Percentiles rank a stretch among this genome's conserved stretches.
phyloP scores from a whole-genome alignment of 1,140 invertebrate genomes.

The Halesus radiatus region DNA sequence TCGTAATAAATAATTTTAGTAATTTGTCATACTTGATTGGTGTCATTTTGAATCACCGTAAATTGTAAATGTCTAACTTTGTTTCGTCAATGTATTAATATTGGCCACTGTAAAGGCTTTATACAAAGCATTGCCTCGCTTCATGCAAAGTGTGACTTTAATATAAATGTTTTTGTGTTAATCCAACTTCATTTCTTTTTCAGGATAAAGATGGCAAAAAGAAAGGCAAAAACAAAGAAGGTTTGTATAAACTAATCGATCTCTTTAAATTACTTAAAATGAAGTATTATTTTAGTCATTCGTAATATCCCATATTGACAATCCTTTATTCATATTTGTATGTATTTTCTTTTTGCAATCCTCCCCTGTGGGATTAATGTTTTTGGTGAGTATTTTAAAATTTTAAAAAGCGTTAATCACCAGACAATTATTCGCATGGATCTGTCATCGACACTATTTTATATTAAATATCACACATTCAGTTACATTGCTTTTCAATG shows the following conservation, averaged over 20 bases:
- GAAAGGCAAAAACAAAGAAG: conserved; percentile 87
- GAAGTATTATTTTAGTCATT: not conserved
- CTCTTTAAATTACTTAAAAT: not conserved
- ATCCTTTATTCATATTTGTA: conserved; percentile 29
- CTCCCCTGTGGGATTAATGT: conserved; percentile 34
- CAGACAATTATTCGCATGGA: not conserved
- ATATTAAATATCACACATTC: not conserved
- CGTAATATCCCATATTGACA: not conserved
- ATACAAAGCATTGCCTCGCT: too few species aligned
- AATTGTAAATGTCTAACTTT: too few species aligned
- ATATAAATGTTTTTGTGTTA: conserved; percentile 42
- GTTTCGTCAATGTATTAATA: too few species aligned
- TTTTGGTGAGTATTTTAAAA: conserved; percentile 48
- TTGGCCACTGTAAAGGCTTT: too few species aligned
- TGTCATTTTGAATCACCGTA: too few species aligned
- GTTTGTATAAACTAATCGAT: conserved; percentile 62
- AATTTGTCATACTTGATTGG: too few species aligned
- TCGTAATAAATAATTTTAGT: too few species aligned
- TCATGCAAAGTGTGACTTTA: not conserved
- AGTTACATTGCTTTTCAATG: not conserved
- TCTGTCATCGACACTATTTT: not conserved
- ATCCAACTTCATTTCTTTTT: conserved; percentile 56
- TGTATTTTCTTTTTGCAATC: conserved; percentile 49
- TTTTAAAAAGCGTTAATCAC: not conserved
- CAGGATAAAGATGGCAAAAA: conserved; percentile 87